Conservation (phyloP, 2,113 vertebrate genomes). For the Charadrius vociferus region DNA sequence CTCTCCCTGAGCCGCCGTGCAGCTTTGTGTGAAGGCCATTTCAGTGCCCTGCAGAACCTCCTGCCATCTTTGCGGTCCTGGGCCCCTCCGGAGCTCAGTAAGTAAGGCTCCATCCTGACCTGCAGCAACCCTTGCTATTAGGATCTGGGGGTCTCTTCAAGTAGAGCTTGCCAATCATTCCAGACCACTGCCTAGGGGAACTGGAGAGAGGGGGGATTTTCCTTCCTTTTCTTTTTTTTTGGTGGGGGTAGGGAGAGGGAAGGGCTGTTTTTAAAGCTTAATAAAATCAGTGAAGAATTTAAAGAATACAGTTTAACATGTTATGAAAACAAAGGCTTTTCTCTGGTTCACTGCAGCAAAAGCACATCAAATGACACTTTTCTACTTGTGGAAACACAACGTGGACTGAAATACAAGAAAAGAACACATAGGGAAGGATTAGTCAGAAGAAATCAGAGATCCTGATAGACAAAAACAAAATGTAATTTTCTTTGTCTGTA, state of each 20-base stretch:
- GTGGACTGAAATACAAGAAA: neutral
- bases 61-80: neutral
- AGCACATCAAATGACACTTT: slow-evolving; percentile 1
- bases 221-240: neutral
- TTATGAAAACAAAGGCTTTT: slow-evolving; percentile 55
- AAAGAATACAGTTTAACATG: slow-evolving; percentile 40
- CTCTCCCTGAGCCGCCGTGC: rapidly evolving
- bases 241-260: neutral
- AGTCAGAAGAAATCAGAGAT: slow-evolving; percentile 6
- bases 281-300: slow-evolving; percentile 57
- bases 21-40: neutral
- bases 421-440: neutral
- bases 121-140: neutral
- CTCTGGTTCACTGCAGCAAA: slow-evolving; percentile 26
- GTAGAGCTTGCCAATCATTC: slow-evolving; percentile 22
- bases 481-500: neutral
- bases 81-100: neutral
- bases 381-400: neutral
- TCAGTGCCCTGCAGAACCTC: neutral
- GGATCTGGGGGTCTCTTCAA: neutral
- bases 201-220: neutral
- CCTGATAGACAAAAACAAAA: neutral
- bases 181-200: neutral
- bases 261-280: slow-evolving; percentile 43
- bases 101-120: slow-evolving; percentile 5